A percentile compares a stretch with the other conserved stretches of the same genome.
Evolutionary conservation across 2,888 invertebrate species (phyloP).

Genomic region (Clivina fossor): DNA sequence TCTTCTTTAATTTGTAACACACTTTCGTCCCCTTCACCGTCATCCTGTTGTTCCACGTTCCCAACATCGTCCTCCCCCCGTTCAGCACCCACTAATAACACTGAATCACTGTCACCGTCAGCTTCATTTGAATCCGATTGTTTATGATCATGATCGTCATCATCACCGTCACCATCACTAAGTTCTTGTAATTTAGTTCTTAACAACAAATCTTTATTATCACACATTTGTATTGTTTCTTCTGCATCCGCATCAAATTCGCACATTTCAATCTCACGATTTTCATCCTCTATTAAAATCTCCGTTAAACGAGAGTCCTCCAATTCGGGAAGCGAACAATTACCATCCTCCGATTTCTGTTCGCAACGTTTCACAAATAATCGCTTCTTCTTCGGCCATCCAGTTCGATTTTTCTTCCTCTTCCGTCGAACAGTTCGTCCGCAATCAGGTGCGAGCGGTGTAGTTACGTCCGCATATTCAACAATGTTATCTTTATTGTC

Average conservation of each 20-base stretch:
- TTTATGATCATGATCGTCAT: conserved; percentile 3
- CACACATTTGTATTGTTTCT: conserved; percentile 46
- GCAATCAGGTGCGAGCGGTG: conserved; percentile 40
- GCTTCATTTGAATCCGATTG: not conserved
- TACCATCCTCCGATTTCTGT: conserved; percentile 49
- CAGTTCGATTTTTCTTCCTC: conserved; percentile 76
- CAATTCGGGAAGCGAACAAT: conserved; percentile 36
- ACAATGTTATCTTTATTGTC: conserved; percentile 45
- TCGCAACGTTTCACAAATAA: conserved; percentile 45
- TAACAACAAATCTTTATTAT: not conserved
- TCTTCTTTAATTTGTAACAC: not conserved
- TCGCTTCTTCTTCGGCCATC: conserved; percentile 71
- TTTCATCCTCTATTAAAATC: conserved; percentile 43
- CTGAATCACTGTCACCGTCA: not conserved
- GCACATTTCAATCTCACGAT: conserved; percentile 39
- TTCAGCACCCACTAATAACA: no score
- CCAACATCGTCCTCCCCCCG: no score
- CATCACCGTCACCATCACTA: conserved; percentile 11
- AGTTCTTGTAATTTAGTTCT: not conserved
- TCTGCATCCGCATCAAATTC: conserved; percentile 36
- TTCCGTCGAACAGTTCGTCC: conserved; percentile 49
- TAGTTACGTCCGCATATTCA: conserved; percentile 32
- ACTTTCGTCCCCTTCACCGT: not conserved
- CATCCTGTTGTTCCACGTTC: not conserved
- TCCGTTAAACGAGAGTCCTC: conserved; percentile 36